Conservation (phyloP, 2,113 vertebrate genomes). For the Pao palembangensis region DNA sequence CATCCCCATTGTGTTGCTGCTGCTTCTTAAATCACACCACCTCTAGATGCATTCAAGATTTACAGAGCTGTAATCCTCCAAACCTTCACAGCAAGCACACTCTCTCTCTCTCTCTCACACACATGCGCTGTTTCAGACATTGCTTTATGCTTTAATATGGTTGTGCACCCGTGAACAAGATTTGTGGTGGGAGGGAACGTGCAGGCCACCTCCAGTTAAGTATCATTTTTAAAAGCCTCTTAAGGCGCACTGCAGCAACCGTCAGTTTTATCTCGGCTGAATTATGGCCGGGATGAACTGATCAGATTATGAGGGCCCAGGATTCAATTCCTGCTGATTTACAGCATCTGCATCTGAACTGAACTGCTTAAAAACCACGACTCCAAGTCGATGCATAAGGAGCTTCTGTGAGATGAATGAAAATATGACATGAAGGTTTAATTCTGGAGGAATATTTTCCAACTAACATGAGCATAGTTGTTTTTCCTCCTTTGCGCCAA, state of each 20-base stretch:
- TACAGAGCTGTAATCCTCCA: not conserved
- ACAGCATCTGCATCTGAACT: not conserved
- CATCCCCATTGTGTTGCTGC: conserved; percentile 10
- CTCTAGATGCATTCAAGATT: conserved; percentile 8
- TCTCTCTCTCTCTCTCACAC: not conserved
- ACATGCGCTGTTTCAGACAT: conserved; percentile 2
- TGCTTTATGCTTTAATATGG: conserved; percentile 28
- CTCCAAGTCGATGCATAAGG: conserved; percentile 15
- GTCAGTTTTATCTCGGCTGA: conserved; percentile 19
- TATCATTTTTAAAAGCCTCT: conserved; percentile 48
- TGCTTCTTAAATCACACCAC: conserved; percentile 25
- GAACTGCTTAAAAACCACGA: conserved; percentile 11
- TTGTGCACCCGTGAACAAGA: conserved; percentile 29
- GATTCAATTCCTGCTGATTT: conserved; percentile 26
- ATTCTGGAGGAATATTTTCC: too few species aligned
- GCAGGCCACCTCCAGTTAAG: conserved; percentile 30
- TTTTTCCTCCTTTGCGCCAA: too few species aligned
- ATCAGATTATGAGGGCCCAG: conserved; percentile 41
- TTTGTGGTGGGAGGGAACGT: conserved; percentile 11
- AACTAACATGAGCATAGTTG: too few species aligned
- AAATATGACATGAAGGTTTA: not conserved
- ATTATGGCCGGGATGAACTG: conserved; percentile 13
- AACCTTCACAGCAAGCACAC: conserved; percentile 21
- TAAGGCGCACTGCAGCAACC: conserved; percentile 16
- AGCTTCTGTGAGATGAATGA: not conserved